These are phyloP conservation scores for Alviniconcha strummeri DNA, from an alignment of 2,888 invertebrate species.

Conservation along the genomic window DNA sequence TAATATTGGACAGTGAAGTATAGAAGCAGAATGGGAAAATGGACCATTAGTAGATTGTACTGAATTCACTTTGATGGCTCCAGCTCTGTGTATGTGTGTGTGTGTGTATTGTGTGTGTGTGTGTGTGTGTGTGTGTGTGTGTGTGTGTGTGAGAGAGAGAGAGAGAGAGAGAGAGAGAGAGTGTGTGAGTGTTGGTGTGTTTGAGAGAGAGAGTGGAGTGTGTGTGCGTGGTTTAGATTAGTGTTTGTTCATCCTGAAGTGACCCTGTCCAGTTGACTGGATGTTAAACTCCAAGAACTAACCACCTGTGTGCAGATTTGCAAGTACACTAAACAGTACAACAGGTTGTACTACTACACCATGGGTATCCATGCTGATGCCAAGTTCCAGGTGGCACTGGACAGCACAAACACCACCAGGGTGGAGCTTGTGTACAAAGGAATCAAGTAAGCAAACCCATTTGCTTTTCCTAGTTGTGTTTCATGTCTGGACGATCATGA, in stretches of 20 bases:
- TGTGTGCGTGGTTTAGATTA: neutral
- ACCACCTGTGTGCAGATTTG: slow-evolving; percentile 50
- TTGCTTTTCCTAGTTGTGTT: neutral
- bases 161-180: neutral
- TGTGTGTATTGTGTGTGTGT: too few relatives aligned
- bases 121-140: too few relatives aligned
- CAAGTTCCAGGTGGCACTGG: slow-evolving; percentile 39
- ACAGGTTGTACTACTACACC: slow-evolving; percentile 51
- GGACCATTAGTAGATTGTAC: too few relatives aligned
- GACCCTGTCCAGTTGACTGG: neutral
- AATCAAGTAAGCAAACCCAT: slow-evolving; percentile 38
- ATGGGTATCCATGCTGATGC: slow-evolving; percentile 53
- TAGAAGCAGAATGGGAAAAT: too few relatives aligned
- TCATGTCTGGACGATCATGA: too few relatives aligned
- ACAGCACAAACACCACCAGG: slow-evolving; percentile 26
- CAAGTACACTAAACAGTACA: slow-evolving; percentile 48
- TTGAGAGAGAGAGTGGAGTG: neutral
- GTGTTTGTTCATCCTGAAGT: neutral
- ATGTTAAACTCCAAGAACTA: too few relatives aligned
- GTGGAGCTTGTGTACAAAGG: slow-evolving; percentile 42
- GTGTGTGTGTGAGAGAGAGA: too few relatives aligned
- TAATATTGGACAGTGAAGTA: too few relatives aligned
- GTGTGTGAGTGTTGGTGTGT: neutral
- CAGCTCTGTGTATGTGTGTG: too few relatives aligned
- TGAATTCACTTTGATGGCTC: too few relatives aligned